These are phyloP conservation scores for Himalopsyche anomala DNA, from an alignment of 2,888 invertebrate genomes.

Conservation along the genomic window DNA sequence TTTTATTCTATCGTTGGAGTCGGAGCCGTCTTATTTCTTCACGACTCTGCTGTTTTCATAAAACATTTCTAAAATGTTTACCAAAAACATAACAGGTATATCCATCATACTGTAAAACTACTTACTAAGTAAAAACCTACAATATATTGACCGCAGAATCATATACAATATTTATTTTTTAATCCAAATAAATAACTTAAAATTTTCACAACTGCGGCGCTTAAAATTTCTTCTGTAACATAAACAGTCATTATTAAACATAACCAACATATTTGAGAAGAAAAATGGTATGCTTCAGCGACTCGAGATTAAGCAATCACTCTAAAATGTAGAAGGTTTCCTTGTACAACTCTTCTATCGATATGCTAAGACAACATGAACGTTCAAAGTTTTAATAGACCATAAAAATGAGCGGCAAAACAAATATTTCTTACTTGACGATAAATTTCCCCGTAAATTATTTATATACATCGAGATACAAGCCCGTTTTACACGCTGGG, in stretches of 20 bases:
- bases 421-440: conserved; percentile 12
- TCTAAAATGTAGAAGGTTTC: not conserved
- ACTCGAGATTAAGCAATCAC: conserved; percentile 10
- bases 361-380: conserved; percentile 7
- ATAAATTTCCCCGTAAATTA: not conserved
- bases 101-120: too few relatives aligned
- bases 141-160: too few relatives aligned
- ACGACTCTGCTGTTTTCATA: too few relatives aligned
- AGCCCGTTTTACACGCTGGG: not conserved
- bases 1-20: too few relatives aligned
- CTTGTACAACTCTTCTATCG: not conserved
- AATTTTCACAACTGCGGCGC: not conserved
- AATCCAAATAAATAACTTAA: not conserved
- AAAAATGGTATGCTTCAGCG: not conserved
- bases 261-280: not conserved
- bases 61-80: too few relatives aligned
- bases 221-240: not conserved
- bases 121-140: too few relatives aligned
- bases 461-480: not conserved
- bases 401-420: not conserved
- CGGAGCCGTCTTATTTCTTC: too few relatives aligned
- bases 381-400: conserved; percentile 29
- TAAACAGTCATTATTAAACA: not conserved
- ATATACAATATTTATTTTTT: too few relatives aligned
- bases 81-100: too few relatives aligned